phyloP scores from a whole-genome alignment of 2,888 invertebrate genomes.

The Sialis fuliginosa region DNA sequence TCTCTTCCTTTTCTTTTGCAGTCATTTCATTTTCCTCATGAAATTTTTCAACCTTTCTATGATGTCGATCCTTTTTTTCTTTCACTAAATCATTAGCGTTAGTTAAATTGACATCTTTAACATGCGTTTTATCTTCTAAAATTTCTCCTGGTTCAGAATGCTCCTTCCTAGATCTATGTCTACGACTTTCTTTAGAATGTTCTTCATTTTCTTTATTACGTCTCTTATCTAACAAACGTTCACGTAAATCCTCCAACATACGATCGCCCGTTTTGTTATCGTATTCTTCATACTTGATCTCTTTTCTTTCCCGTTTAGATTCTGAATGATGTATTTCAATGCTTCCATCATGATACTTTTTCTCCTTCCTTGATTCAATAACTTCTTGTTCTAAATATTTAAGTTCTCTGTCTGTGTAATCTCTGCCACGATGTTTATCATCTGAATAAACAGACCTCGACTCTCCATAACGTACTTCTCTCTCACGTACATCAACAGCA shows the following conservation, averaged over 20 bases:
- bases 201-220: slow-evolving; percentile 41
- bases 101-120: slow-evolving; percentile 26
- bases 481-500: not conserved
- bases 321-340: slow-evolving; percentile 45
- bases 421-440: slow-evolving; percentile 1
- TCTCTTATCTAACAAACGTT: slow-evolving; percentile 49
- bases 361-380: slow-evolving; percentile 1
- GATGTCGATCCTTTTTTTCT: not conserved
- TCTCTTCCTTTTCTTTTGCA: slow-evolving; percentile 23
- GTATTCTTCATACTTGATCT: slow-evolving; percentile 14
- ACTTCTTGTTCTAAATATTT: slow-evolving; percentile 3
- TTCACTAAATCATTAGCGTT: slow-evolving; percentile 14
- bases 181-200: slow-evolving; percentile 6
- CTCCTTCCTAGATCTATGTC: slow-evolving; percentile 9
- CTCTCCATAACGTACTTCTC: not conserved
- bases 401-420: slow-evolving; percentile 1
- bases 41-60: slow-evolving; percentile 9
- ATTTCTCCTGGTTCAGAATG: slow-evolving; percentile 8
- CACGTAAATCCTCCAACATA: slow-evolving; percentile 58
- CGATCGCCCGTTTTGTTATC: slow-evolving; percentile 34
- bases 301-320: slow-evolving; percentile 31
- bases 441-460: slow-evolving; percentile 1
- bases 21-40: slow-evolving; percentile 30
- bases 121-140: slow-evolving; percentile 23
- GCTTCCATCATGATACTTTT: slow-evolving; percentile 19